These are phyloP conservation scores for Scomber colias DNA, from an alignment of 2,113 vertebrate species.

Conservation along the genomic window DNA sequence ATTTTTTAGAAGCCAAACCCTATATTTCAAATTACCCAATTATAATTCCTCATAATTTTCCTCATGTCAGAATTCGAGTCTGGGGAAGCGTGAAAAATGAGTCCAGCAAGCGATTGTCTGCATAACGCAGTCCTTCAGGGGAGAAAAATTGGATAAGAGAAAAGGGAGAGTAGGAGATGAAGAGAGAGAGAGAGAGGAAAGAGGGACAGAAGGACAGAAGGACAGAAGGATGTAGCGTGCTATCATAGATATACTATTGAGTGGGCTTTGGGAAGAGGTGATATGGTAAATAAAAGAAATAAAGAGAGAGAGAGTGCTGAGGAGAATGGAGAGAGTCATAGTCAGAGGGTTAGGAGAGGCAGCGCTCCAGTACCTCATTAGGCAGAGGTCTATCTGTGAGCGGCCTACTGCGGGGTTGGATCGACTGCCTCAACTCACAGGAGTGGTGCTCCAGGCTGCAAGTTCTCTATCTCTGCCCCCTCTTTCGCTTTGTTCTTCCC, in stretches of 20 bases:
- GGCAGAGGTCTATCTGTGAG: conserved; percentile 61
- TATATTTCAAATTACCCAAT: conserved; percentile 57
- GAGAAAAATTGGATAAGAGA: conserved; percentile 28
- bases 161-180: conserved; percentile 21
- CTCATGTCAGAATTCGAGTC: conserved; percentile 46
- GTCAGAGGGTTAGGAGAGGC: conserved; percentile 63
- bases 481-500: conserved; percentile 61
- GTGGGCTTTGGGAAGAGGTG: conserved; percentile 65
- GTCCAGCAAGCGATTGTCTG: conserved; percentile 18
- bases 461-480: conserved; percentile 40
- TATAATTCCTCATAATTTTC: conserved; percentile 75
- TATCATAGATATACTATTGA: conserved; percentile 59
- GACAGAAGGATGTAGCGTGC: conserved; percentile 38
- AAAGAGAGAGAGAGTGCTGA: conserved; percentile 59
- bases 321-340: conserved; percentile 48
- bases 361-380: conserved; percentile 71
- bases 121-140: conserved; percentile 48
- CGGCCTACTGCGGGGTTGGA: conserved; percentile 55
- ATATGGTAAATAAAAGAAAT: conserved; percentile 57
- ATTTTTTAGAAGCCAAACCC: conserved; percentile 25
- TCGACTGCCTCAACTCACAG: conserved; percentile 59
- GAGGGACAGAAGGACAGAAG: conserved; percentile 14
- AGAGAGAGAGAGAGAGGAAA: too few species aligned
- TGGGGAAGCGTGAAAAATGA: conserved; percentile 61
- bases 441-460: conserved; percentile 58